Percentiles rank a stretch among this genome's conserved stretches.
Conservation (phyloP, 2,888 invertebrate genomes). For the Cerceris rybyensis region DNA sequence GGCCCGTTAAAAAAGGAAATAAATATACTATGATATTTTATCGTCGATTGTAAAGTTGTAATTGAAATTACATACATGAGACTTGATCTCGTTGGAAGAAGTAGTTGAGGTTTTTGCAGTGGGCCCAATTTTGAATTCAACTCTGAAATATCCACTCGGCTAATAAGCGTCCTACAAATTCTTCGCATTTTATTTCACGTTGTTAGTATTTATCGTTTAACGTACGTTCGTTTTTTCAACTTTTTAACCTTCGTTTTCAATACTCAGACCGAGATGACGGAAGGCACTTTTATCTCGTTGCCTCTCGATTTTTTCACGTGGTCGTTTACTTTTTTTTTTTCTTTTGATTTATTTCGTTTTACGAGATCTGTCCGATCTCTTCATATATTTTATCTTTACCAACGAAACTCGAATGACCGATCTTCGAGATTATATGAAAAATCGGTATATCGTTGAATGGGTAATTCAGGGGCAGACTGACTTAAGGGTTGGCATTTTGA, state of each 20-base stretch:
- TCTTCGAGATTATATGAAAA: background rate
- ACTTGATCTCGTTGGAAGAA: no score
- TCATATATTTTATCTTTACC: conserved; percentile 28
- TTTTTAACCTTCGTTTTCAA: conserved; percentile 45
- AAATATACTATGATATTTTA: no score
- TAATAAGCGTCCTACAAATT: background rate
- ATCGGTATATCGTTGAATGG: background rate
- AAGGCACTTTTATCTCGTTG: conserved; percentile 20
- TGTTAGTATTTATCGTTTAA: background rate
- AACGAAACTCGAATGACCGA: background rate
- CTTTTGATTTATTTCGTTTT: background rate
- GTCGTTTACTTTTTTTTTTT: background rate
- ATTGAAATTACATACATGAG: no score
- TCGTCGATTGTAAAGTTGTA: no score
- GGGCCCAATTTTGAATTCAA: no score
- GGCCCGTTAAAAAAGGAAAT: no score
- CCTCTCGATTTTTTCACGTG: conserved; percentile 6
- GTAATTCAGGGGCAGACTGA: no score
- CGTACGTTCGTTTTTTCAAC: background rate
- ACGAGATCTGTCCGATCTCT: background rate
- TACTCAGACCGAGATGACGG: conserved; percentile 53
- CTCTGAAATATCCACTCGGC: background rate
- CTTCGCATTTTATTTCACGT: background rate
- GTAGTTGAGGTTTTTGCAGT: no score
- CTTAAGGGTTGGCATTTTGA: no score